These are phyloP conservation scores for Drosophila sturtevanti DNA, from an alignment of 1,140 invertebrate species.

Conservation along the genomic window DNA sequence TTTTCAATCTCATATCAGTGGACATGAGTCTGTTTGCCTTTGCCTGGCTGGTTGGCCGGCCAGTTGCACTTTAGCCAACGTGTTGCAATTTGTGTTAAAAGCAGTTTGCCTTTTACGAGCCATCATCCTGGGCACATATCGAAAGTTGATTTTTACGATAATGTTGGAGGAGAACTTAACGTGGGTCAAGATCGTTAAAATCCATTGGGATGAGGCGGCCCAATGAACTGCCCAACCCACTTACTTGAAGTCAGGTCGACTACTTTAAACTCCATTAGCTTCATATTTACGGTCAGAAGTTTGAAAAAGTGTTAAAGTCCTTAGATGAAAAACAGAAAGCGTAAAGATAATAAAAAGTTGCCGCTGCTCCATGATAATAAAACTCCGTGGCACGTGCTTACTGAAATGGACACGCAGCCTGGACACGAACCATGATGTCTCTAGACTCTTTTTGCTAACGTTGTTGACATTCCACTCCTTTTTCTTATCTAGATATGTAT, in stretches of 20 bases:
- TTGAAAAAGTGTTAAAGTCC: conserved; percentile 71
- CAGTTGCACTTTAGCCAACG: conserved; percentile 61
- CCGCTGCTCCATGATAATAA: conserved; percentile 65
- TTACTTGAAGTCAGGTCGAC: conserved; percentile 13
- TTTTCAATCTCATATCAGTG: neutral
- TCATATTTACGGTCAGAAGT: conserved; percentile 70
- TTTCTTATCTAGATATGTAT: neutral
- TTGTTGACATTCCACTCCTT: conserved; percentile 65
- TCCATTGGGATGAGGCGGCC: conserved; percentile 11
- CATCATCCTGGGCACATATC: conserved; percentile 30
- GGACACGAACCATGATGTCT: conserved; percentile 62
- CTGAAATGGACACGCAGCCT: conserved; percentile 72
- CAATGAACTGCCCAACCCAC: neutral
- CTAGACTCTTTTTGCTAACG: conserved; percentile 45
- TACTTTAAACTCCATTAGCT: conserved; percentile 75
- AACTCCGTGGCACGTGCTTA: conserved; percentile 72
- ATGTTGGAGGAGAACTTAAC: conserved; percentile 57
- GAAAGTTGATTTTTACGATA: conserved; percentile 76
- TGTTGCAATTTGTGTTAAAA: conserved; percentile 70
- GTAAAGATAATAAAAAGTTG: conserved; percentile 77
- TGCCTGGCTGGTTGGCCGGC: conserved; percentile 12
- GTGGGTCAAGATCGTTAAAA: conserved; percentile 61
- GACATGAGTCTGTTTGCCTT: neutral
- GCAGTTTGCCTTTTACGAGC: conserved; percentile 50
- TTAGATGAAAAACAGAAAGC: conserved; percentile 20